Evolutionary conservation across 2,888 invertebrate species (phyloP), one percentile per base, ranked within the genome.

Genomic region (Dexiosoma caninum): DNA sequence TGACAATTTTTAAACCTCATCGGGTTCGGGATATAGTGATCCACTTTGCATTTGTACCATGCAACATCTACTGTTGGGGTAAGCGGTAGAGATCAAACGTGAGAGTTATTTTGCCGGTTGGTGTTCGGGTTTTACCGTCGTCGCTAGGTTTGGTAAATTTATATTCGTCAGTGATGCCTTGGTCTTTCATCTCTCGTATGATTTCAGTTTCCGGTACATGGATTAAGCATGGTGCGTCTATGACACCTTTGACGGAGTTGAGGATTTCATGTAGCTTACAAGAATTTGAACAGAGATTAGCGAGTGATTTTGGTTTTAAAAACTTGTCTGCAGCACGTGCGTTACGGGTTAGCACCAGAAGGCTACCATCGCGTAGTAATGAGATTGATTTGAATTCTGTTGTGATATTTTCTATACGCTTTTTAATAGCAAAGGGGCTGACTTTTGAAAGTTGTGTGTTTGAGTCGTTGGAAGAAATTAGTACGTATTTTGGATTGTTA

Each of bases 281-380:
- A 16, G 35, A 19, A 6, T 51, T 60, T 32, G 53, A 32, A 16
- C 46, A 46, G 6, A 72, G 10, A 4, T 60, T 42, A 16, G 19
- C 8, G 30, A 53, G 42, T n/a, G 27, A 2, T 19, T 46, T 40
- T 27, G 62, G 14, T 69, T 67, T 75, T 85, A 88, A 8, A 14
- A 62, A 53, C 21, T 64, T 74, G 9, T 64, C 55, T 0, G 72
- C 72, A n/a, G 44, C n/a, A 16, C 42, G 60, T 19, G 23, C 30
- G 30, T 44, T 72, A 2, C 21, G 51, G 10, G 71, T 32, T 21
- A 72, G 51, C 9, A 71, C 37, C 2, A 71, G 32, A 4, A 60
- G 51, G n/a, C 16, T 60, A 2, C 51, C 71, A 16, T 71, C 51
- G 3, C 60, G 42, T 16, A 51, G 23, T 23, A 37, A 40, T 1